Conservation (phyloP, 2,113 vertebrate species). For the Ameiurus melas region DNA sequence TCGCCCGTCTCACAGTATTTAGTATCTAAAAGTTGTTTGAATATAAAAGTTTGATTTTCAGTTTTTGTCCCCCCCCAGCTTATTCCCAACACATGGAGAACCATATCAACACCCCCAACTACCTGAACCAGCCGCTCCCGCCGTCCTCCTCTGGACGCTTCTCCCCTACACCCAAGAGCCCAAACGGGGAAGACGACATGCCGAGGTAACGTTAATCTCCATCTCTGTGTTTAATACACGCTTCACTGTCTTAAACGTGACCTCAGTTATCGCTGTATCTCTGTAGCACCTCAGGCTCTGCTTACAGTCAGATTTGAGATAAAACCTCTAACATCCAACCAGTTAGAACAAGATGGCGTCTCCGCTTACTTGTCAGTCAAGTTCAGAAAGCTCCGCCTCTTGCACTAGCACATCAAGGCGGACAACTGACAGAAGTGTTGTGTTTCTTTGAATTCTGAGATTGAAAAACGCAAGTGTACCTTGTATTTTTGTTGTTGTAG, state of each 20-base stretch:
- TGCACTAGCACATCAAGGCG: background rate
- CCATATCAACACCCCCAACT: constrained; percentile 84
- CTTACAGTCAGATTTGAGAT: too few species aligned
- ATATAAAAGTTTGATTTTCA: background rate
- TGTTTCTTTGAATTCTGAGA: background rate
- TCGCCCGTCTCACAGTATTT: background rate
- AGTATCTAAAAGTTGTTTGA: background rate
- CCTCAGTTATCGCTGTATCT: background rate
- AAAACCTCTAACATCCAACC: background rate
- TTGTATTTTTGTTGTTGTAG: background rate
- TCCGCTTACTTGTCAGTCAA: background rate
- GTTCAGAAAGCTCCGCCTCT: background rate
- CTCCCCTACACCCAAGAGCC: constrained; percentile 85
- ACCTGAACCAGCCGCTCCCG: constrained; percentile 78
- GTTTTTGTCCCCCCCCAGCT: constrained; percentile 68
- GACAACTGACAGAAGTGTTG: background rate
- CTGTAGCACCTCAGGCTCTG: too few species aligned
- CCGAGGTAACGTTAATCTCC: constrained; percentile 76
- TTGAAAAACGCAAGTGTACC: background rate
- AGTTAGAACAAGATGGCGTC: background rate
- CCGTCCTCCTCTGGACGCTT: constrained; percentile 82
- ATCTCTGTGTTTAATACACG: background rate
- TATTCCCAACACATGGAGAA: constrained; percentile 89
- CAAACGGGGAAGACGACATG: constrained; percentile 87
- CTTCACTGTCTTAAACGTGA: background rate